A percentile compares a stretch with the other conserved stretches of the same genome.
These are phyloP conservation scores for Otocyon megalotis DNA, from an alignment of 2,113 vertebrate genomes.

Conservation along the genomic window DNA sequence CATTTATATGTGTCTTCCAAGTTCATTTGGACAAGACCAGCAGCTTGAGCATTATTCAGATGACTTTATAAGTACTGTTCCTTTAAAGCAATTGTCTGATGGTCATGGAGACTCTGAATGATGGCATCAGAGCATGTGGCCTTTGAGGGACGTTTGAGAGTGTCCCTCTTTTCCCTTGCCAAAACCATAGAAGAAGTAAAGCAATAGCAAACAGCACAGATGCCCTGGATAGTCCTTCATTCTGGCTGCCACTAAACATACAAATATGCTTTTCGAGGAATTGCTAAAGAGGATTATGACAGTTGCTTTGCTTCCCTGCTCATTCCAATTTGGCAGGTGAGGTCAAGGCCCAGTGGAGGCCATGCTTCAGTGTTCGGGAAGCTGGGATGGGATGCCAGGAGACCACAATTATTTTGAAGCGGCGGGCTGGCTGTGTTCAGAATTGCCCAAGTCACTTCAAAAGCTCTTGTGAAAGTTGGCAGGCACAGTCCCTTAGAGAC, in stretches of 20 bases:
- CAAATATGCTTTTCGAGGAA: slow-evolving; percentile 15
- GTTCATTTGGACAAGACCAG: not conserved
- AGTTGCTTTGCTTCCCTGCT: slow-evolving; percentile 53
- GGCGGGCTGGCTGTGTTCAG: not conserved
- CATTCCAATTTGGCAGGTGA: slow-evolving; percentile 60
- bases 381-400: not conserved
- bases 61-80: not conserved
- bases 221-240: not conserved
- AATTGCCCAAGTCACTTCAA: not conserved
- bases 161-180: not conserved
- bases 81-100: not conserved
- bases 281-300: slow-evolving; percentile 26
- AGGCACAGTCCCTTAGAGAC: not conserved
- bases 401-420: not conserved
- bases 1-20: not conserved
- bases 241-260: slow-evolving; percentile 3
- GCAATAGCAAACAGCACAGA: not conserved
- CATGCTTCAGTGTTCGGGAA: not conserved
- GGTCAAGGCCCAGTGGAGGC: not conserved
- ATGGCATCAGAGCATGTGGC: not conserved
- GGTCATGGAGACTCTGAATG: not conserved
- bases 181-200: not conserved
- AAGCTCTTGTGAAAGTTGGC: not conserved
- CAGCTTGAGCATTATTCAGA: not conserved
- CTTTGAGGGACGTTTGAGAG: not conserved